These are phyloP conservation scores for Ectemnius lituratus DNA, from an alignment of 2,888 invertebrate genomes.

Conservation along the genomic window DNA sequence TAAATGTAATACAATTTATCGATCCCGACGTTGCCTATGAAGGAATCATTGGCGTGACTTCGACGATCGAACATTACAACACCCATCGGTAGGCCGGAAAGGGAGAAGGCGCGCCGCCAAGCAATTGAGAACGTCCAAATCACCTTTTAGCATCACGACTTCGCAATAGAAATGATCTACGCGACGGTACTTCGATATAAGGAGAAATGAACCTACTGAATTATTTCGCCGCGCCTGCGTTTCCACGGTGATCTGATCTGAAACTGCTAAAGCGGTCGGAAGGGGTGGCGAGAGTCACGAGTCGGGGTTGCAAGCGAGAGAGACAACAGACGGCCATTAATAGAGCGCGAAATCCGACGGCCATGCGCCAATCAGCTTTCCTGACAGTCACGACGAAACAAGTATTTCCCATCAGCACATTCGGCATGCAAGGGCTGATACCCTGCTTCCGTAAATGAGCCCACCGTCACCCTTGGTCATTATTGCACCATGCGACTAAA, in stretches of 20 bases:
- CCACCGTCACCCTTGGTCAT: slow-evolving; percentile 42
- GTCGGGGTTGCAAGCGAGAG: slow-evolving; percentile 25
- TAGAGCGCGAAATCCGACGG: slow-evolving; percentile 62
- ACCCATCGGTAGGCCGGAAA: not conserved
- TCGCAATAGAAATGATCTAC: too few relatives aligned
- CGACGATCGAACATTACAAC: slow-evolving; percentile 48
- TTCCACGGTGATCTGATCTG: not conserved
- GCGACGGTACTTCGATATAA: slow-evolving; percentile 15
- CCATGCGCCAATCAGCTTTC: slow-evolving; percentile 70
- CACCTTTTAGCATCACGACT: not conserved
- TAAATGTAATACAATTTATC: slow-evolving; percentile 49
- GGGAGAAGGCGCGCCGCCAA: not conserved
- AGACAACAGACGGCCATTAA: slow-evolving; percentile 66
- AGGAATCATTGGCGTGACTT: slow-evolving; percentile 40
- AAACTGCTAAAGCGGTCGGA: slow-evolving; percentile 7
- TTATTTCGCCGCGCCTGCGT: slow-evolving; percentile 23
- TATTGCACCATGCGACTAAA: slow-evolving; percentile 12
- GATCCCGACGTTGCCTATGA: slow-evolving; percentile 20
- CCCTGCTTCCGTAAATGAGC: slow-evolving; percentile 39
- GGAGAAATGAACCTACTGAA: slow-evolving; percentile 35
- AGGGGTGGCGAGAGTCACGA: slow-evolving; percentile 11
- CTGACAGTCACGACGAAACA: slow-evolving; percentile 72
- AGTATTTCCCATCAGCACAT: slow-evolving; percentile 73
- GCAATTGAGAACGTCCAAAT: not conserved
- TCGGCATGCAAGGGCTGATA: slow-evolving; percentile 51